Evolutionary conservation across 2,797 vertebrate genomes (phyloP), one percentile per base, ranked within the genome.

Genomic region (Schizopygopsis pylzovi): DNA sequence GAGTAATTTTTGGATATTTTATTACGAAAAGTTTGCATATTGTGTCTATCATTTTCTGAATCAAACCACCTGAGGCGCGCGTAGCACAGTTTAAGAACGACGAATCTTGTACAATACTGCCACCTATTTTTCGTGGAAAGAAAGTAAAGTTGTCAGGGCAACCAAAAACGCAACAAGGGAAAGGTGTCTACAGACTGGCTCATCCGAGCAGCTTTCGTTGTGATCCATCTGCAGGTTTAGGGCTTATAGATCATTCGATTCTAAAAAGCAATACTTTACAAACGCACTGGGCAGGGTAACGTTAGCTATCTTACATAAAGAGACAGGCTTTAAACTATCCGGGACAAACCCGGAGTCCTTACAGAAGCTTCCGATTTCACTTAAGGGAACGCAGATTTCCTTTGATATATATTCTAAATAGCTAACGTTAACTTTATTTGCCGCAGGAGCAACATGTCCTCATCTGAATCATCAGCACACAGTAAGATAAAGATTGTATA

Each of bases 141-240:
- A 68, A 39, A 16, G 18, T 45, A 52, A 80, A 15, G 79, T 81
- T 81, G 63, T 52, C 79, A 52, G 18, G 79, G 20, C 79, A 81
- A 81, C 79, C 45, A 70, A 54, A 68, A 67, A 70, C 18, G 13
- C 10, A 81, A 80, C 78, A 68, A 68, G 43, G 28, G 11, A 37
- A 39, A 81, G 20, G 33, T 67, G 20, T 81, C 45, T 22, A n/a
- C 10, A 49, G 47, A 52, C 77, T 18, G 13, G 15, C 13, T 39
- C 33, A 4, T 43, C 13, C 8, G 13, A 18, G 22, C 54, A 6
- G 33, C 33, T 61, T 61, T 61, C 4, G 2, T 1, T 79, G 7
- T 11, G 77, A 45, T 18, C 8, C 13, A 11, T 65, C 43, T 47
- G 18, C 1, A 13, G 41, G 41, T 47, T 80, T 47, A 22, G 59